Evolutionary conservation across 1,140 invertebrate genomes (phyloP), one percentile per base, ranked within the genome.

Genomic region (Drosophila kikkawai): DNA sequence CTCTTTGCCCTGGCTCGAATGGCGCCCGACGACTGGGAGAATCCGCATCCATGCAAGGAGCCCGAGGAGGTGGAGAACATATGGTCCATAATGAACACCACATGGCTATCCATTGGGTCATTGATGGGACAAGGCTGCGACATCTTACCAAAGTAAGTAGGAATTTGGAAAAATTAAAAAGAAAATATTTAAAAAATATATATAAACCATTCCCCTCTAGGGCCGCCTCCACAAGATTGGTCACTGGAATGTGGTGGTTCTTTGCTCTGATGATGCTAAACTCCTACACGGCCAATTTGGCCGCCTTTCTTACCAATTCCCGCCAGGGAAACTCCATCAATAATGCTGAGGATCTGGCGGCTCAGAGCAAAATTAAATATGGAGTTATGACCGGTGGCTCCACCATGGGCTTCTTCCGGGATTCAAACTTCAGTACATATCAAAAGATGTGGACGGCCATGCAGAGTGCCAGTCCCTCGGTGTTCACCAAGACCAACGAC

Each of bases 261-360:
- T 99, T 99, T 91, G 97, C 97, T 0, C 94, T 99, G n/a, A 99
- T 99, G 80, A 98, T 99, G 94, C 97, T 98, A 9, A 97, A 98
- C 3, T 98, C 97, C 1, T 99, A 99, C 91, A 99, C 98, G 0
- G 98, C 98, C 11, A 99, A 99, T 93, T 94, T 99, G 70, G 98
- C 98, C 4, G 98, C 98, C 8, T 99, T 98, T 79, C 93, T 99
- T 36, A 99, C 98, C 0, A 96, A 97, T 26, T 97, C 97, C 13
- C 94, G 97, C 22, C 96, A 98, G 94, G 96, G 96, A 4, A 95
- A 95, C 39, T 96, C 97, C 0, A 98, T 99, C n/a, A 95, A 96
- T 77, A 96, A 94, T 66, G 97, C 97, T 0, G 97, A 99, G 82
- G 98, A 99, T 91, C 94, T 99, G 15, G 97, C 97, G 0, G 96